Conservation (phyloP, 2,113 vertebrate genomes). For the Craseonycteris thonglongyai region DNA sequence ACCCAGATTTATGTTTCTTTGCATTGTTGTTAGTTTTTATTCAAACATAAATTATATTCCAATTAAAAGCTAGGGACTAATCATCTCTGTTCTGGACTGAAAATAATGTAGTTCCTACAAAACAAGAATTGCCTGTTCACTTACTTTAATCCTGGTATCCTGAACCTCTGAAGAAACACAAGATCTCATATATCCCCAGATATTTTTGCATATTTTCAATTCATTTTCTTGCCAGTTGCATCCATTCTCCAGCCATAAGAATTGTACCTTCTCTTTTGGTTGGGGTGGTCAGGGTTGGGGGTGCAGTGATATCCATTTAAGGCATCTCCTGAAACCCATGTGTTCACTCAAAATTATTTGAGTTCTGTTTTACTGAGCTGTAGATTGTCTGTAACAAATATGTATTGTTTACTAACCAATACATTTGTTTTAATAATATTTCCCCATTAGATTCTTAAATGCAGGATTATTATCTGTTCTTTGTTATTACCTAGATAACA, state of each 20-base stretch:
- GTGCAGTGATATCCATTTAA: background rate
- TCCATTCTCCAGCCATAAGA: background rate
- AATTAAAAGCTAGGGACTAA: background rate
- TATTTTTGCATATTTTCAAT: background rate
- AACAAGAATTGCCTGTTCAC: background rate
- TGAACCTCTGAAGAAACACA: background rate
- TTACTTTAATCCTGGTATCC: background rate
- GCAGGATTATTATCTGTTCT: background rate
- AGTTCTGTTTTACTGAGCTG: background rate
- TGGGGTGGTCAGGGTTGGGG: background rate
- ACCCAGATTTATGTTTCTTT: background rate
- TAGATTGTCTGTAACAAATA: background rate
- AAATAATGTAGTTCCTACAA: background rate
- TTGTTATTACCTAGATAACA: background rate
- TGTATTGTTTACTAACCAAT: background rate
- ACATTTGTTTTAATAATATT: background rate
- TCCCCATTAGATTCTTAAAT: background rate
- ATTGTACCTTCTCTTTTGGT: background rate
- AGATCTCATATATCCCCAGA: background rate
- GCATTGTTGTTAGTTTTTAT: background rate
- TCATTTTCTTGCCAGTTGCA: background rate
- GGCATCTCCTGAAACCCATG: background rate
- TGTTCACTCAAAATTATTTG: background rate
- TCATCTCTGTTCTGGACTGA: background rate
- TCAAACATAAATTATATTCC: background rate